A percentile compares a stretch with the other conserved stretches of the same genome.
Conservation (phyloP, 2,113 vertebrate species). For the Struthio camelus region DNA sequence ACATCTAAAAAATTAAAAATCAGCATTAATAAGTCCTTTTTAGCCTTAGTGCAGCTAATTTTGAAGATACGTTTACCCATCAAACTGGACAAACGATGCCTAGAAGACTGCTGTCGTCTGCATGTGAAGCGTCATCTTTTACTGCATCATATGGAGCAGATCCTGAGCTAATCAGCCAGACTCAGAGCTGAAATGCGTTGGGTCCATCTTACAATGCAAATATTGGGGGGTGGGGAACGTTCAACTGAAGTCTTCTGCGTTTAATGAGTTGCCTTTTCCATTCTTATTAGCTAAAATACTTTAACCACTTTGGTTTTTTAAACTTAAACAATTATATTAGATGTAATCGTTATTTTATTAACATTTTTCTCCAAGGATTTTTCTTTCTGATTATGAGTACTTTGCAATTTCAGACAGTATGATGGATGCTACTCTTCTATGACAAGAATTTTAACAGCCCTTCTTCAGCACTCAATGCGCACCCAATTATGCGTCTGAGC, state of each 20-base stretch:
- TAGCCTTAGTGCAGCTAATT: slow-evolving; percentile 47
- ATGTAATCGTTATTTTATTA: slow-evolving; percentile 82
- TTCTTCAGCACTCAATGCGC: slow-evolving; percentile 94
- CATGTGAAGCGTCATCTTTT: not conserved
- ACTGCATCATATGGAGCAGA: slow-evolving; percentile 49
- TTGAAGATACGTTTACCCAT: slow-evolving; percentile 49
- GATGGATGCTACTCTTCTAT: slow-evolving; percentile 98
- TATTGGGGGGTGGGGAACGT: slow-evolving; percentile 49
- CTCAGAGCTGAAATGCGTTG: slow-evolving; percentile 33
- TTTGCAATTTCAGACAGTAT: slow-evolving; percentile 93
- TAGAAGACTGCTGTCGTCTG: slow-evolving; percentile 12
- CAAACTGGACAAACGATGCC: slow-evolving; percentile 34
- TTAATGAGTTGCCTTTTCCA: slow-evolving; percentile 67
- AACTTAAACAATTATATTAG: slow-evolving; percentile 79
- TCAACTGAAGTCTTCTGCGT: slow-evolving; percentile 23
- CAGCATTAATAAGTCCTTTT: slow-evolving; percentile 17
- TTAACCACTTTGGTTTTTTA: slow-evolving; percentile 68
- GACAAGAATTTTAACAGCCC: slow-evolving; percentile 99
- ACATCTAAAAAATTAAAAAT: slow-evolving; percentile 29
- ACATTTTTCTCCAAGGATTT: slow-evolving; percentile 89
- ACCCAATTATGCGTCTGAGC: slow-evolving; percentile 99
- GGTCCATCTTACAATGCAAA: slow-evolving; percentile 64
- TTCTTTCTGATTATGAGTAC: slow-evolving; percentile 92
- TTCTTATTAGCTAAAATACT: slow-evolving; percentile 69
- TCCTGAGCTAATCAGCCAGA: slow-evolving; percentile 58